These are phyloP conservation scores for Rhadina sibilatrix DNA, from an alignment of 2,113 vertebrate genomes.

Conservation along the genomic window DNA sequence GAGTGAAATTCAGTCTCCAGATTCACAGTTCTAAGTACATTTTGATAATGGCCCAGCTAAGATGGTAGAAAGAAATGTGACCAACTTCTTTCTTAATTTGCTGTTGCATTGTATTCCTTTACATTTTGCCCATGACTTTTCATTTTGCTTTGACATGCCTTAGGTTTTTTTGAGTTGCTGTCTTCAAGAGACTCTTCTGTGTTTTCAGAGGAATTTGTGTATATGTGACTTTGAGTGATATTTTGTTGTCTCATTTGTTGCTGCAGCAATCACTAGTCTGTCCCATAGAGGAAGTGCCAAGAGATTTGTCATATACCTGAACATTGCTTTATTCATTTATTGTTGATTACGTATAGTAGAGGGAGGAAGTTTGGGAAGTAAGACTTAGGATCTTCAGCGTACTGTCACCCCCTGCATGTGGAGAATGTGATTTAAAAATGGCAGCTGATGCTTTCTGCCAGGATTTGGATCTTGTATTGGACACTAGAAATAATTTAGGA, in stretches of 20 bases:
- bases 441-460: background rate
- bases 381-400: background rate
- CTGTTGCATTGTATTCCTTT: background rate
- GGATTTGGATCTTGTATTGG: background rate
- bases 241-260: background rate
- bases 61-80: background rate
- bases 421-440: background rate
- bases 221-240: fast-evolving
- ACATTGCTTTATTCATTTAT: background rate
- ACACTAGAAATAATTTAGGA: background rate
- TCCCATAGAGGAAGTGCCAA: background rate
- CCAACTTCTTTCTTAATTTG: background rate
- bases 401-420: background rate
- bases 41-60: background rate
- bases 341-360: background rate
- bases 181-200: background rate
- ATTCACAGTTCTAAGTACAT: background rate
- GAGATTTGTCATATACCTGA: background rate
- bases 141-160: background rate
- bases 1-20: background rate
- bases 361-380: background rate
- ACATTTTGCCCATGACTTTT: background rate
- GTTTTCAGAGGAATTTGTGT: background rate
- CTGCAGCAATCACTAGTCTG: background rate
- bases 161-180: background rate